Base-by-base conservation (phyloP, 2,888 invertebrate genomes). In the Acanthococcus lagerstroemiae region DNA sequence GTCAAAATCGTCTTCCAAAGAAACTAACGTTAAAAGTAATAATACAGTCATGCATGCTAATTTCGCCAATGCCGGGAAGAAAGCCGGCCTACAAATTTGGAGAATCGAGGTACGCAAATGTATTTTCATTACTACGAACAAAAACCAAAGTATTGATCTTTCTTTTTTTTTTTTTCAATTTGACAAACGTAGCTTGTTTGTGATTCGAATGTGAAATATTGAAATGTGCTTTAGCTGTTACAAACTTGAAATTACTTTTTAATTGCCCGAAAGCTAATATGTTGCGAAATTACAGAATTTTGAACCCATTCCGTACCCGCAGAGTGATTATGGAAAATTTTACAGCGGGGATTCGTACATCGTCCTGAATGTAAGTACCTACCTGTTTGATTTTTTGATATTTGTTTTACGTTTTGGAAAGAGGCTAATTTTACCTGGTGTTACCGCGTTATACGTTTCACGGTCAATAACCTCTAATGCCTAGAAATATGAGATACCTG, bases 281-380 rank as follows among this genome's bases (percentile, higher is more conserved):
- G n/a, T n/a, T n/a, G n/a, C n/a, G n/a, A n/a, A n/a, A n/a, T 82
- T 83, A 15, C 78, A 90, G 86, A 84, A 87, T 72, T 92, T 91
- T 74, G 85, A 87, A 71, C 87, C 91, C 2, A 86, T 87, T 0
- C 79, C 83, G 0, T 85, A 90, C 57, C 82, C 87, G 0, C 80
- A 80, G 68, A 81, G 79, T 54, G 86, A 90, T 70, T 84, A 83
- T 74, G 92, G 92, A 2, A 88, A 89, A 76, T 92, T 93, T 77
- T 86, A 84, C 75, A 84, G 84, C 65, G 92, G 92, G 0, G 92
- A 93, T 74, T 90, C 90, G 0, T 93, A 90, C 75, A 85, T 93
- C 67, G 81, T 92, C 22, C 76, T 90, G 2, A 84, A 68, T 37
- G 72, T 72, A 68, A 71, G 71, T 68, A 58, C 61, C 17, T 24